Conservation (phyloP, 2,797 vertebrate genomes). For the Urocyon cinereoargenteus region DNA sequence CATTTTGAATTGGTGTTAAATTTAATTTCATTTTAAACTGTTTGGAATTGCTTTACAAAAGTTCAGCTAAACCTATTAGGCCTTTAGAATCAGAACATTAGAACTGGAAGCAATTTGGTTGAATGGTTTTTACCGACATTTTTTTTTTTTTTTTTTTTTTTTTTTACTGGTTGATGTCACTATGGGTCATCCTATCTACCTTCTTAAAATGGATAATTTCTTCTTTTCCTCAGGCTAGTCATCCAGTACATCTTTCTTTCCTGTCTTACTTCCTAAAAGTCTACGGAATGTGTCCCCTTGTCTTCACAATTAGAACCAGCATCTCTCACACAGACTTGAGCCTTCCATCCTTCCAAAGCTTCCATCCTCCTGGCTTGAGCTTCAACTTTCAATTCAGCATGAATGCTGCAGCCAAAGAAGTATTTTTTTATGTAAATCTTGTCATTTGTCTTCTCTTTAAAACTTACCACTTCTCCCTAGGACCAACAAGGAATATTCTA, state of each 20-base stretch:
- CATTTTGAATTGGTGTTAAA: slow-evolving; percentile 30
- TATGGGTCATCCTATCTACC: neutral
- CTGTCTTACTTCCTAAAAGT: neutral
- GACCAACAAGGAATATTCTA: neutral
- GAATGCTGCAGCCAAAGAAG: neutral
- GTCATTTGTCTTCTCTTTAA: slow-evolving; percentile 26
- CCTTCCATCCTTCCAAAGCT: neutral
- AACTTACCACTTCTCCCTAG: neutral
- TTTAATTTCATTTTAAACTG: slow-evolving; percentile 39
- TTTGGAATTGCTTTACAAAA: neutral
- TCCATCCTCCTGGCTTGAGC: neutral
- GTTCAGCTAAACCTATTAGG: neutral
- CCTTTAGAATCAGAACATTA: neutral
- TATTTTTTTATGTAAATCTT: neutral
- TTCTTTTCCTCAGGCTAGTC: neutral
- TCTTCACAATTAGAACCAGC: neutral
- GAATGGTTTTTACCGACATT: neutral
- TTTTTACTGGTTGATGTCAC: neutral
- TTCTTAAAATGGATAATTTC: neutral
- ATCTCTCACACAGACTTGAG: neutral
- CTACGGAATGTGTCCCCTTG: neutral
- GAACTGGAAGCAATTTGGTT: neutral
- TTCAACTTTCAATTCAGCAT: neutral
- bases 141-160: neutral
- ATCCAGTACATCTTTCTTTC: neutral